Percentiles rank a stretch among this genome's conserved stretches.
Evolutionary conservation across 2,797 vertebrate species (phyloP).

Genomic region (Danio aesculapii): DNA sequence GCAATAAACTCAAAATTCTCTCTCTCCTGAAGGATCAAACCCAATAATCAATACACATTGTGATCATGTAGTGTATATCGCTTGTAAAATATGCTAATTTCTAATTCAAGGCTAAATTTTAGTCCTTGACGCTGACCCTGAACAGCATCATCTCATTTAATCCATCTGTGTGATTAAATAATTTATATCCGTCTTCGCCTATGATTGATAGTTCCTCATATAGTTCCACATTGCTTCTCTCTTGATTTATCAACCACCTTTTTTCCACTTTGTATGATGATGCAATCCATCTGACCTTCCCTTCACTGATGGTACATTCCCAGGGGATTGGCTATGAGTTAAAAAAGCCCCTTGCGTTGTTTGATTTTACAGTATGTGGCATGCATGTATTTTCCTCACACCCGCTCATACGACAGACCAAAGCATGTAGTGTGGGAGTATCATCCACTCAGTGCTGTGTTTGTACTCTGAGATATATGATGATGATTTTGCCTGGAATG

Average conservation of each 20-base stretch:
- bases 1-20: too few species aligned
- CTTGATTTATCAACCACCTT: not conserved
- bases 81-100: not conserved
- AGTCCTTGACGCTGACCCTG: not conserved
- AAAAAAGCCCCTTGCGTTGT: not conserved
- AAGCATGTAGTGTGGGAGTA: slow-evolving; percentile 23
- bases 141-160: not conserved
- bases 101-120: not conserved
- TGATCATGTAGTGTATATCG: not conserved
- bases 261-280: not conserved
- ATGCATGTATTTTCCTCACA: slow-evolving; percentile 9
- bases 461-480: slow-evolving; percentile 27
- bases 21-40: not conserved
- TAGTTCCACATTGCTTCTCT: slow-evolving; percentile 26
- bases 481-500: slow-evolving; percentile 27
- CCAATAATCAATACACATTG: not conserved
- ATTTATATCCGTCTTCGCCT: slow-evolving; percentile 38
- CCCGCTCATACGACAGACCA: not conserved
- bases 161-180: slow-evolving; percentile 43
- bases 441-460: slow-evolving; percentile 11
- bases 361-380: not conserved
- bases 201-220: not conserved
- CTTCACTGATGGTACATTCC: not conserved
- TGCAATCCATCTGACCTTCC: not conserved
- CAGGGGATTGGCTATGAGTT: not conserved